Evolutionary conservation across 2,888 invertebrate genomes (phyloP).

Genomic region (Spilosoma lubricipeda): DNA sequence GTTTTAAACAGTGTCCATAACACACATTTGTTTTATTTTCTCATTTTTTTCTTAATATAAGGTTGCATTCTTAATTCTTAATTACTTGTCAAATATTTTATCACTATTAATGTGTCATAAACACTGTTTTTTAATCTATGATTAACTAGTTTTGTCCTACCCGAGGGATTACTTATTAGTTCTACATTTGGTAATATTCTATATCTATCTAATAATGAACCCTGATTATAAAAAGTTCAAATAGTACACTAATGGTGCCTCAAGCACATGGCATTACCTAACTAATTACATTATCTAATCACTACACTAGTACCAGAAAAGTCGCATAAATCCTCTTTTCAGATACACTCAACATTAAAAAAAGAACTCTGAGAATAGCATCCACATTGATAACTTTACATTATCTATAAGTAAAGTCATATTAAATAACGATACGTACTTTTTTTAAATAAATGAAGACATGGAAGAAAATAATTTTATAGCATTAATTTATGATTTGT

Average conservation of each 20-base stretch:
- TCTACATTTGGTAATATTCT: constrained; percentile 50
- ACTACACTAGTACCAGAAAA: constrained; percentile 30
- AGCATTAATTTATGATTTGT: background rate
- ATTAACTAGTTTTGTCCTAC: constrained; percentile 25
- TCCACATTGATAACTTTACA: constrained; percentile 29
- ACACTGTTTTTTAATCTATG: constrained; percentile 32
- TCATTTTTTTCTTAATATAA: constrained; percentile 1
- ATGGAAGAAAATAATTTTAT: background rate
- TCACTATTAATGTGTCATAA: constrained; percentile 43
- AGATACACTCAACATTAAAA: constrained; percentile 36
- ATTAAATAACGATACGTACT: background rate
- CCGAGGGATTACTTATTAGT: constrained; percentile 24
- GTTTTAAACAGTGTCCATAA: constrained; percentile 1
- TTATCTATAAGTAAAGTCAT: constrained; percentile 16
- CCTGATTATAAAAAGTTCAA: constrained; percentile 49
- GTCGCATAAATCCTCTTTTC: constrained; percentile 27
- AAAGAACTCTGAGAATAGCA: constrained; percentile 38
- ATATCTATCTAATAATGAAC: constrained; percentile 45
- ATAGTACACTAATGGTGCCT: constrained; percentile 57
- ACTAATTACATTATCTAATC: constrained; percentile 32
- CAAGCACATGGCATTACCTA: constrained; percentile 53
- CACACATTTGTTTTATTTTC: background rate
- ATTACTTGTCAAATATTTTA: constrained; percentile 44
- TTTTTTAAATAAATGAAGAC: background rate
- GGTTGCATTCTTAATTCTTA: constrained; percentile 18